These are phyloP conservation scores for Dascyllus trimaculatus DNA, from an alignment of 2,113 vertebrate genomes.

Conservation along the genomic window DNA sequence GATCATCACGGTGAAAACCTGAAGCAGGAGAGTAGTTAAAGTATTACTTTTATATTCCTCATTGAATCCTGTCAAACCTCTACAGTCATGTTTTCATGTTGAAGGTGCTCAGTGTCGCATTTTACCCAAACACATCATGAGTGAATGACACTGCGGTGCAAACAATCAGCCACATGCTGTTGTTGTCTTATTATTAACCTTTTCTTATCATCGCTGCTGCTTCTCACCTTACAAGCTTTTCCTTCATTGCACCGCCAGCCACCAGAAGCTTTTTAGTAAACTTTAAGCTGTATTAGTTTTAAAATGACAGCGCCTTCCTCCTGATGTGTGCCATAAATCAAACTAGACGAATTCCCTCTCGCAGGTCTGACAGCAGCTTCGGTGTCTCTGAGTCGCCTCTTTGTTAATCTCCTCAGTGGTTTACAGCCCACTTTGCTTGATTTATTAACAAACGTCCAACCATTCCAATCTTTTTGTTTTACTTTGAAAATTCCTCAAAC, in stretches of 20 bases:
- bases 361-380: background rate
- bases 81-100: slow-evolving; percentile 5
- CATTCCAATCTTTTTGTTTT: slow-evolving; percentile 1
- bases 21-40: background rate
- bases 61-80: slow-evolving; percentile 1
- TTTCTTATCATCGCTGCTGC: slow-evolving; percentile 25
- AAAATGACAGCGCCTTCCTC: slow-evolving; percentile 6
- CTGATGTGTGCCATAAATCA: slow-evolving; percentile 41
- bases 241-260: too few relatives aligned
- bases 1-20: background rate
- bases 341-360: background rate
- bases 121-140: background rate
- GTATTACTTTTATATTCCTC: background rate
- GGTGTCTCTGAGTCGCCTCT: background rate
- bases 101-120: slow-evolving; percentile 57
- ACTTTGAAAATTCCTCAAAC: background rate
- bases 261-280: too few relatives aligned
- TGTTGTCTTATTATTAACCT: slow-evolving; percentile 9
- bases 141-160: background rate
- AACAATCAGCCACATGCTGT: background rate
- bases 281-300: too few relatives aligned
- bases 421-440: slow-evolving; percentile 23
- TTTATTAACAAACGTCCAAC: background rate
- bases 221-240: background rate
- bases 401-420: background rate